These are phyloP conservation scores for rat (Rattus norvegicus) DNA, from an alignment of 2,113 vertebrate species.

Conservation along the genomic window DNA sequence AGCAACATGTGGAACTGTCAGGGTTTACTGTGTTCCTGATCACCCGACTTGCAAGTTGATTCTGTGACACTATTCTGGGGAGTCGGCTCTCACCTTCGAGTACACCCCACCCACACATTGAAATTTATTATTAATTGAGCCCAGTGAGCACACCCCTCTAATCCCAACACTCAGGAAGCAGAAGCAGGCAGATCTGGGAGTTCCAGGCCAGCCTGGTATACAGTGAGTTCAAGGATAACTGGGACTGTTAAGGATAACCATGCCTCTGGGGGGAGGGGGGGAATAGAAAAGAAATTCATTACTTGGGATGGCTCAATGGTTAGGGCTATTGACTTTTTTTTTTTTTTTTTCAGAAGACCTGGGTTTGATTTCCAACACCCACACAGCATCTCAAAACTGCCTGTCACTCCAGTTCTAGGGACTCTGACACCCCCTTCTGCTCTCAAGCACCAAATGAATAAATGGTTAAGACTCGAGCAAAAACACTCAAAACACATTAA, in stretches of 20 bases:
- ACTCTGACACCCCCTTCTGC: no score
- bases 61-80: neutral
- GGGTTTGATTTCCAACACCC: neutral
- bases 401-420: neutral
- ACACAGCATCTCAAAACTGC: neutral
- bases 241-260: neutral
- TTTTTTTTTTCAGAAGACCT: neutral
- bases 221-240: neutral
- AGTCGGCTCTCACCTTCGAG: constrained; percentile 38
- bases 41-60: neutral
- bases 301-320: neutral
- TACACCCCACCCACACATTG: neutral
- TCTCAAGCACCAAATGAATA: neutral
- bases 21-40: neutral
- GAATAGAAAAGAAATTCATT: neutral
- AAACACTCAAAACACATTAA: neutral
- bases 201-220: neutral
- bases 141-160: neutral
- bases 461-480: neutral
- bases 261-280: no score
- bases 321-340: neutral
- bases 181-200: neutral
- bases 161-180: neutral
- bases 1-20: no score
- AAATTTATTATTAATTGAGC: neutral